Conservation (phyloP, 2,797 vertebrate genomes). For the Amblyopsis hoosieri region DNA sequence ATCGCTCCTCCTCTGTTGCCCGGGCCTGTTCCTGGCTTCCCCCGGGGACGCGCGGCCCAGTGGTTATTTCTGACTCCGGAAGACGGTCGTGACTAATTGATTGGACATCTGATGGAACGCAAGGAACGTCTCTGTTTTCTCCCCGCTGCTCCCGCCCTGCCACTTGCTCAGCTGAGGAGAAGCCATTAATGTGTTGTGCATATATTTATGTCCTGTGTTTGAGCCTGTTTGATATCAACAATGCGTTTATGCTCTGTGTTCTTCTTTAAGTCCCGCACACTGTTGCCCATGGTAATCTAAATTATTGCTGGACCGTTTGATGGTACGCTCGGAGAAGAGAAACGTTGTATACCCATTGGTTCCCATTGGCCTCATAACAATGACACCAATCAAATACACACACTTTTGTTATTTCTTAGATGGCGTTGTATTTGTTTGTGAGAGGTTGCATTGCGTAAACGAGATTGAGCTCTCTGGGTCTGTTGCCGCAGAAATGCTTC, state of each 20-base stretch:
- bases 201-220: constrained; percentile 71
- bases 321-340: constrained; percentile 63
- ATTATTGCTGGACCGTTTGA: constrained; percentile 76
- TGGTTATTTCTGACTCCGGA: constrained; percentile 74
- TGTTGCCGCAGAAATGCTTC: constrained; percentile 47
- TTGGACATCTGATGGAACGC: constrained; percentile 78
- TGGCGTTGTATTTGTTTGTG: constrained; percentile 70
- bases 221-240: constrained; percentile 68
- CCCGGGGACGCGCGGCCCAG: constrained; percentile 62
- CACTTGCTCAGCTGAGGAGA: constrained; percentile 66
- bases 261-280: constrained; percentile 56
- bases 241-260: constrained; percentile 71
- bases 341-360: constrained; percentile 57
- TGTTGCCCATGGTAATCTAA: constrained; percentile 71
- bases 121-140: constrained; percentile 66
- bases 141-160: constrained; percentile 52
- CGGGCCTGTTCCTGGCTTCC: constrained; percentile 58
- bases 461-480: constrained; percentile 64
- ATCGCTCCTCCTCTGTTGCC: constrained; percentile 62
- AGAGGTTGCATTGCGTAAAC: constrained; percentile 71
- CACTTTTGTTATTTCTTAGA: constrained; percentile 71
- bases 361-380: constrained; percentile 69
- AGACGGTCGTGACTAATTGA: constrained; percentile 78
- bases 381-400: constrained; percentile 72
- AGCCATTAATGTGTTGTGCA: constrained; percentile 70